Percentiles rank a stretch among this genome's conserved stretches.
Evolutionary conservation across 2,888 invertebrate genomes (phyloP).

Genomic region (Rhingia rostrata): DNA sequence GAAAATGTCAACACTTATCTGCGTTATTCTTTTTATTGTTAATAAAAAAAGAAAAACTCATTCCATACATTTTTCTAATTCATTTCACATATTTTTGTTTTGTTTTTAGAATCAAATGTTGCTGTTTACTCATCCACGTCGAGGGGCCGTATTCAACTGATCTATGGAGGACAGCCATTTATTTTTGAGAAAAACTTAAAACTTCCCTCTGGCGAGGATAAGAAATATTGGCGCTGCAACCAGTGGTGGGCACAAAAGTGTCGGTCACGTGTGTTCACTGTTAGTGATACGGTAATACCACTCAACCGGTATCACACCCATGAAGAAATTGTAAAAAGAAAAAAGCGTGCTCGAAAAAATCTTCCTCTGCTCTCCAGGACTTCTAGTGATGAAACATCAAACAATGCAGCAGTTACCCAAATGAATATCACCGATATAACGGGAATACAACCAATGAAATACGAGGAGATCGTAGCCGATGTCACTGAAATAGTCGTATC

Average conservation of each 20-base stretch:
- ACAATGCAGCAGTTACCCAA: conserved; percentile 41
- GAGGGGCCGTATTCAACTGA: conserved; percentile 82
- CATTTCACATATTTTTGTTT: conserved; percentile 10
- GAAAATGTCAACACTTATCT: background rate
- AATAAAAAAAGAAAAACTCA: background rate
- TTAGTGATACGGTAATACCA: conserved; percentile 81
- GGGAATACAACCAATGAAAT: conserved; percentile 78
- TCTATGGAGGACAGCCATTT: conserved; percentile 83
- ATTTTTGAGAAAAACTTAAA: conserved; percentile 82
- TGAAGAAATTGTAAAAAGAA: conserved; percentile 82
- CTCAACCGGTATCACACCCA: conserved; percentile 83
- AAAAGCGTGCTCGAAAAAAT: conserved; percentile 81
- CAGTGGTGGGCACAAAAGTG: conserved; percentile 84
- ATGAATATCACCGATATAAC: conserved; percentile 37
- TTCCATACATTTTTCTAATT: conserved; percentile 14
- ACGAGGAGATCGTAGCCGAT: conserved; percentile 82
- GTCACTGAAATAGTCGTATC: conserved; percentile 79
- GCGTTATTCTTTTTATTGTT: background rate
- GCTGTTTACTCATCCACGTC: conserved; percentile 83
- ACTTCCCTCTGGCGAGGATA: conserved; percentile 80
- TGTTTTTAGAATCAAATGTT: conserved; percentile 78
- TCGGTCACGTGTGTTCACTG: conserved; percentile 82
- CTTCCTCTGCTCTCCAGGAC: conserved; percentile 45
- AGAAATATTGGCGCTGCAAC: conserved; percentile 83
- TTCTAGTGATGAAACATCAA: conserved; percentile 44